Evolutionary conservation across 2,888 invertebrate genomes (phyloP).

Genomic region (Dryococelus australis): DNA sequence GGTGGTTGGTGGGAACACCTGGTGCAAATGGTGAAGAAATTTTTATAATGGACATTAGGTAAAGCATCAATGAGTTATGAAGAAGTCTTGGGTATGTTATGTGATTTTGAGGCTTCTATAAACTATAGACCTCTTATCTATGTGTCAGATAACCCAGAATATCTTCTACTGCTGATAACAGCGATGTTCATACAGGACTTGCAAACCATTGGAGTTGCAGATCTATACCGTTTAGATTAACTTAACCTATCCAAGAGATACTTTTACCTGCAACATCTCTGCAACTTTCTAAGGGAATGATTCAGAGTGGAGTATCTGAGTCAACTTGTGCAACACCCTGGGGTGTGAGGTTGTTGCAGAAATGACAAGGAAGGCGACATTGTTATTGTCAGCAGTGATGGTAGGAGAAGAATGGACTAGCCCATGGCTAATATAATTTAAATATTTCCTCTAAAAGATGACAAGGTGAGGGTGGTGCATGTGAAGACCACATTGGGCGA

Average conservation of each 20-base stretch:
- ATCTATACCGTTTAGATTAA: neutral
- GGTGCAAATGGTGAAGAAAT: conserved; percentile 54
- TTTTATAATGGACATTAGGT: conserved; percentile 54
- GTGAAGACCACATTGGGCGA: too few species aligned
- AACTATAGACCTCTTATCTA: conserved; percentile 55
- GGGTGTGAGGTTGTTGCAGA: neutral
- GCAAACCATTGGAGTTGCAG: neutral
- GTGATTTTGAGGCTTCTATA: conserved; percentile 53
- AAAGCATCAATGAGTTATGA: conserved; percentile 50
- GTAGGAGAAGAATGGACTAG: too few species aligned
- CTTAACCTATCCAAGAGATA: neutral
- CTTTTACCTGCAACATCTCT: neutral
- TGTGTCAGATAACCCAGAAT: conserved; percentile 48
- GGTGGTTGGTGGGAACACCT: conserved; percentile 59
- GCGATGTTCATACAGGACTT: neutral
- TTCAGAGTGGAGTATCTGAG: neutral
- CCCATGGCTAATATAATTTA: too few species aligned
- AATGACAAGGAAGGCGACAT: too few species aligned
- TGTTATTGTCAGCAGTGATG: too few species aligned
- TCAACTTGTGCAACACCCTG: neutral
- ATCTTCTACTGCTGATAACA: neutral
- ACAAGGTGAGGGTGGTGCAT: too few species aligned
- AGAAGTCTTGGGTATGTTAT: conserved; percentile 51
- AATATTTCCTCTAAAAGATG: too few species aligned
- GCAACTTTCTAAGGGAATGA: neutral